phyloP scores from a whole-genome alignment of 2,797 vertebrate species.

The Lutjanus argentimaculatus region DNA sequence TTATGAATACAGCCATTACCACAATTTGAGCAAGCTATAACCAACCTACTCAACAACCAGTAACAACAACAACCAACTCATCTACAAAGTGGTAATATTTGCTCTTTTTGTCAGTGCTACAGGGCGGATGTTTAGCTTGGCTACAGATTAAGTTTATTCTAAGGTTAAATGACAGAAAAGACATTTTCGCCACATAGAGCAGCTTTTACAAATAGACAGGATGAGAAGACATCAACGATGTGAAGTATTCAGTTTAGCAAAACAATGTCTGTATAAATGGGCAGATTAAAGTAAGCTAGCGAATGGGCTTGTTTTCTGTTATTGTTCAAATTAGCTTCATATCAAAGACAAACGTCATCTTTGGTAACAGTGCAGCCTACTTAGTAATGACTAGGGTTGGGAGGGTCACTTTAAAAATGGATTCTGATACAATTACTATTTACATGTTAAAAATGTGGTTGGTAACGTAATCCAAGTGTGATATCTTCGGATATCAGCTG shows the following conservation, averaged over 20 bases:
- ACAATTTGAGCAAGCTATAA: too few species aligned
- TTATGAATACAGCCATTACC: not conserved
- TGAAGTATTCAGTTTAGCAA: not conserved
- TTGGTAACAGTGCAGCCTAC: not conserved
- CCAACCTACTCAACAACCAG: too few species aligned
- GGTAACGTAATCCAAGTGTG: too few species aligned
- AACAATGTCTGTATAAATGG: too few species aligned
- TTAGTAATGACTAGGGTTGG: too few species aligned
- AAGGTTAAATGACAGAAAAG: not conserved
- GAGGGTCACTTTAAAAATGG: too few species aligned
- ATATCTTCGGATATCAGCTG: too few species aligned
- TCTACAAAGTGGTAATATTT: slow-evolving; percentile 2
- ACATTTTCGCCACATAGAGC: not conserved
- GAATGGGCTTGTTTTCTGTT: not conserved
- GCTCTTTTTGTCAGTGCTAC: not conserved
- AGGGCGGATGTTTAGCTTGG: not conserved
- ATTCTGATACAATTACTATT: too few species aligned
- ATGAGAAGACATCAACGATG: not conserved
- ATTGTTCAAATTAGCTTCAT: not conserved
- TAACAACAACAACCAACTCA: not conserved
- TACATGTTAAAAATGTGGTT: too few species aligned
- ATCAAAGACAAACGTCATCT: not conserved
- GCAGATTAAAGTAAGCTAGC: not conserved
- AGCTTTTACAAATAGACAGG: not conserved
- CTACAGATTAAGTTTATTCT: not conserved